Percentiles rank a stretch among this genome's conserved stretches.
These are phyloP conservation scores for Orussus abietinus DNA, from an alignment of 1,140 invertebrate species.

Conservation along the genomic window DNA sequence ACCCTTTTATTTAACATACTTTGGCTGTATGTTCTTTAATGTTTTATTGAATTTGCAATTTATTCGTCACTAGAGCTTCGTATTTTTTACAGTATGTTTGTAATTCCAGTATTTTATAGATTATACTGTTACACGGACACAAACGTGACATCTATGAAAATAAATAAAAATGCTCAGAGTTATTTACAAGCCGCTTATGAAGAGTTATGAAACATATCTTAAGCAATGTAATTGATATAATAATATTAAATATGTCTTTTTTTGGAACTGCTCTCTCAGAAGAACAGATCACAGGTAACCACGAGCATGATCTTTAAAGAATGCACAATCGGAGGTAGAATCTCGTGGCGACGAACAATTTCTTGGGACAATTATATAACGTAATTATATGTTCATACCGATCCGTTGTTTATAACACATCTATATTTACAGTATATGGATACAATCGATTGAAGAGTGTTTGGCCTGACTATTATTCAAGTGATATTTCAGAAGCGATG, in stretches of 20 bases:
- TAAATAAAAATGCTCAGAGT: slow-evolving; percentile 20
- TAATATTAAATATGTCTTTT: slow-evolving; percentile 20
- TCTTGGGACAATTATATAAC: slow-evolving; percentile 26
- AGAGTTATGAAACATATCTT: slow-evolving; percentile 29
- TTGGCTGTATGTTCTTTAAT: no score
- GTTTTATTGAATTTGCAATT: no score
- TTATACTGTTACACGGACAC: slow-evolving; percentile 19
- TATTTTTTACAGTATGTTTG: slow-evolving; percentile 16
- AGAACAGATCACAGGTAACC: slow-evolving; percentile 24
- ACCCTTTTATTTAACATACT: no score
- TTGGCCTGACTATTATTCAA: slow-evolving; percentile 18
- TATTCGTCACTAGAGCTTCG: no score
- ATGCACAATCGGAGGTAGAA: slow-evolving; percentile 26
- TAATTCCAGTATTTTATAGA: slow-evolving; percentile 12
- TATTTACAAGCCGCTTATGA: slow-evolving; percentile 21
- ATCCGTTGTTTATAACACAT: slow-evolving; percentile 20
- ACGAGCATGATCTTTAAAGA: slow-evolving; percentile 18
- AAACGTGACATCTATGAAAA: slow-evolving; percentile 26
- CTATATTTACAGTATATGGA: slow-evolving; percentile 17
- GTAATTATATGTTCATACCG: slow-evolving; percentile 24
- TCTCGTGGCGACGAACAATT: slow-evolving; percentile 22
- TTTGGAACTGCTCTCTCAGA: slow-evolving; percentile 17
- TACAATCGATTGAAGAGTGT: slow-evolving; percentile 18
- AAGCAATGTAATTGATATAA: slow-evolving; percentile 29
- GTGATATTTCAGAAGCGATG: slow-evolving; percentile 11